phyloP scores from a whole-genome alignment of 2,113 vertebrate species.

The Ascaphus truei region DNA sequence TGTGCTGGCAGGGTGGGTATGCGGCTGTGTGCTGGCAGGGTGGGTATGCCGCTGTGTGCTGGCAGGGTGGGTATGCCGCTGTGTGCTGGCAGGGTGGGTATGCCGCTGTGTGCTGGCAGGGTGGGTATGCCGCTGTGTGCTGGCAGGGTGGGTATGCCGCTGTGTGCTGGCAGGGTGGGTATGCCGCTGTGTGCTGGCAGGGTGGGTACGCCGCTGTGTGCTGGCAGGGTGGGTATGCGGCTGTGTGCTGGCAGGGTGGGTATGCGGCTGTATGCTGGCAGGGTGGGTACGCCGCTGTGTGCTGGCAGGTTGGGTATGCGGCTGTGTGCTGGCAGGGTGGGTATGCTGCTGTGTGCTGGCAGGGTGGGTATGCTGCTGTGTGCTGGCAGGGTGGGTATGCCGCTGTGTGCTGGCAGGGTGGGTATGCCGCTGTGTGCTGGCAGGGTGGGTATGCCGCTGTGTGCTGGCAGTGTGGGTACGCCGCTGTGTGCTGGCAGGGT shows the following conservation, averaged over 20 bases:
- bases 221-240: not conserved
- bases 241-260: slow-evolving; percentile 5
- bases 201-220: too few relatives aligned
- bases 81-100: too few relatives aligned
- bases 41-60: too few relatives aligned
- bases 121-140: not conserved
- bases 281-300: not conserved
- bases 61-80: not conserved
- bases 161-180: not conserved
- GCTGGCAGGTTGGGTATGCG: too few relatives aligned
- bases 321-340: not conserved
- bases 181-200: not conserved
- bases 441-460: not conserved
- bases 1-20: not conserved
- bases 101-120: not conserved
- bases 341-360: not conserved
- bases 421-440: too few relatives aligned
- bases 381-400: not conserved
- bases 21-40: slow-evolving; percentile 1
- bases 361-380: too few relatives aligned
- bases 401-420: slow-evolving; percentile 6
- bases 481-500: not conserved
- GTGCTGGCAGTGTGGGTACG: too few relatives aligned
- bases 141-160: too few relatives aligned
- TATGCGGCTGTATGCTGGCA: not conserved